Evolutionary conservation across 2,797 vertebrate species (phyloP).

Genomic region (Cottoperca gobio): DNA sequence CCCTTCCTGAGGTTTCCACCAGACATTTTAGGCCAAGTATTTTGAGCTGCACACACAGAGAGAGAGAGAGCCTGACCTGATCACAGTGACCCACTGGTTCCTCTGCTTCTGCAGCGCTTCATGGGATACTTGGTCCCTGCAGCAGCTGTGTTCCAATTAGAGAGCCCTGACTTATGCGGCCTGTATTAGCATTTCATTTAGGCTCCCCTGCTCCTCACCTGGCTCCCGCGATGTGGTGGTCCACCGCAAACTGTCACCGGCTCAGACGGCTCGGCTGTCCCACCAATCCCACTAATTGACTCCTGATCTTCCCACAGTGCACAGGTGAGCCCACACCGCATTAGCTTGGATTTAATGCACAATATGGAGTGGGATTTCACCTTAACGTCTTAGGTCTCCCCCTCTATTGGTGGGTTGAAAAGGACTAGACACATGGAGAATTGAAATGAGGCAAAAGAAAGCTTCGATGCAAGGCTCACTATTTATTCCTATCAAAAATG

Average conservation of each 20-base stretch:
- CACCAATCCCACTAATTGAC: conserved; percentile 85
- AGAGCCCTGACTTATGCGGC: conserved; percentile 87
- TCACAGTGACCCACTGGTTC: conserved; percentile 77
- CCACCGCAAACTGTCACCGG: conserved; percentile 69
- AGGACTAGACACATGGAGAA: background rate
- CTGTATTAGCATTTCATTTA: conserved; percentile 90
- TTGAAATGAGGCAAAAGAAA: conserved; percentile 16
- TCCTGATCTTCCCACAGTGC: conserved; percentile 79
- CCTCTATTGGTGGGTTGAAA: conserved; percentile 11
- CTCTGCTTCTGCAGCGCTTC: conserved; percentile 69
- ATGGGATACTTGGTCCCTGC: conserved; percentile 81
- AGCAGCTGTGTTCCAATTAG: conserved; percentile 91
- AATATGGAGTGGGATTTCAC: conserved; percentile 52
- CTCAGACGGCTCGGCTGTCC: conserved; percentile 69
- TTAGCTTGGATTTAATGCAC: conserved; percentile 68
- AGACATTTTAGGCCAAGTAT: conserved; percentile 72
- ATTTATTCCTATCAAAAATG: conserved; percentile 3
- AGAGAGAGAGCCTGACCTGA: conserved; percentile 75
- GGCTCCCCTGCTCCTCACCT: conserved; percentile 81
- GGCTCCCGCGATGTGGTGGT: conserved; percentile 72
- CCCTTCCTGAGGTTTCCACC: conserved; percentile 31
- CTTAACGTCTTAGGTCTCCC: conserved; percentile 30
- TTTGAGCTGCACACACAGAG: conserved; percentile 73
- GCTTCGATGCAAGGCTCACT: background rate
- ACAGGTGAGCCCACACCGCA: conserved; percentile 71